A percentile compares a stretch with the other conserved stretches of the same genome.
Evolutionary conservation across 2,888 invertebrate species (phyloP).

Genomic region (Brassicogethes aeneus): DNA sequence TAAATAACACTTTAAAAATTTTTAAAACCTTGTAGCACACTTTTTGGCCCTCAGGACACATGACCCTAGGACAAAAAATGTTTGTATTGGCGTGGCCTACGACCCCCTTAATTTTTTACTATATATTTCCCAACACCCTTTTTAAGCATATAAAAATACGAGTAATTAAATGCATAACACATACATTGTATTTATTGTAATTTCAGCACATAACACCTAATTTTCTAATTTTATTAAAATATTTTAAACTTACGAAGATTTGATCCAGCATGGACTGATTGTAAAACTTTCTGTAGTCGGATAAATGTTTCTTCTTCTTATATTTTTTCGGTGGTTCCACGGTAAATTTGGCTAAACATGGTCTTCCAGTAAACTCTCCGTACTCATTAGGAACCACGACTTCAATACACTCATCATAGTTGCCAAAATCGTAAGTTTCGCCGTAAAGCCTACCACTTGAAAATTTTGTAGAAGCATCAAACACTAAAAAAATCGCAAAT

Average conservation of each 20-base stretch:
- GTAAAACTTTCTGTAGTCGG: slow-evolving; percentile 15
- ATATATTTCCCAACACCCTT: no score
- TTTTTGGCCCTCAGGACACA: no score
- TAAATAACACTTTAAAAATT: no score
- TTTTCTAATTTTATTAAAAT: no score
- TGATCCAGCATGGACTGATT: slow-evolving; percentile 23
- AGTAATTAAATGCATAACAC: no score
- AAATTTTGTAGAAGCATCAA: slow-evolving; percentile 62
- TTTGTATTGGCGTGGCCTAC: no score
- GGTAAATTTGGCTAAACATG: slow-evolving; percentile 51
- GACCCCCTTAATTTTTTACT: no score
- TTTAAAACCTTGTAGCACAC: no score
- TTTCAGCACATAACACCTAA: no score
- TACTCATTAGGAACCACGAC: slow-evolving; percentile 21
- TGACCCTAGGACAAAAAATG: no score
- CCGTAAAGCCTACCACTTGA: slow-evolving; percentile 58
- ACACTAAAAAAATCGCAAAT: slow-evolving; percentile 45
- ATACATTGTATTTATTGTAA: no score
- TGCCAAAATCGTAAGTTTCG: slow-evolving; percentile 58
- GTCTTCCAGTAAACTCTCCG: slow-evolving; percentile 47
- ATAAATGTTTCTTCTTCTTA: slow-evolving; percentile 4
- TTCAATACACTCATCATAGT: slow-evolving; percentile 60
- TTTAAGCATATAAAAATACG: no score
- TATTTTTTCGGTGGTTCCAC: slow-evolving; percentile 26
- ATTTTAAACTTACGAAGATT: slow-evolving; percentile 19